Base-by-base conservation (phyloP, 2,888 invertebrate species). In the Loripinus fragilis region DNA sequence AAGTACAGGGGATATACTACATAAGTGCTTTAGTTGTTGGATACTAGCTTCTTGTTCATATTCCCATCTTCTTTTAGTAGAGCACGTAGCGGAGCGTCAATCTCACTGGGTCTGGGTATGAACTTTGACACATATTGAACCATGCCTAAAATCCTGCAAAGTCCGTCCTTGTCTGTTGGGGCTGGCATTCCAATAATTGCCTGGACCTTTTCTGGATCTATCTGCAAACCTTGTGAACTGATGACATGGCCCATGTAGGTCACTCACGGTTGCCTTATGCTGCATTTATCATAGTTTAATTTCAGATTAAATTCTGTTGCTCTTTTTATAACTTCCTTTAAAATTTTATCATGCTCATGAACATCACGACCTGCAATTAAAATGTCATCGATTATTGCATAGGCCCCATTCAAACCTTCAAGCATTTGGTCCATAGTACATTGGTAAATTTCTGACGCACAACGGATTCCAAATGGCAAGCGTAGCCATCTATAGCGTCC, bases 401-500 rank as follows among this genome's bases (percentile, higher is more conserved):
- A 50, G 0, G 81, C 71, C 28, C 85, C 81, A 35, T 52, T 50
- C 38, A 87, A 64, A 0, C 83, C 82, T 65, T 75, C 78, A 20
- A 86, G 45, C 0, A 35, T 75, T n/a, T 76, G 20, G 15, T 84
- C 67, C 17, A 69, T 38, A 2, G 41, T 25, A 12, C 78, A 20
- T 41, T 87, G 81, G 50, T 87, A 87, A 15, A 80, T 64, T 74
- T 87, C 87, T 12, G 82, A 77, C 0, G 80, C 80, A n/a, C 74
- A 74, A 0, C 74, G 67, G 12, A 88, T 81, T 25, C 86, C 80
- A 66, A 86, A 86, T 28, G 84, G 85, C 72, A 86, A 73, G 33
- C 78, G 48, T 0, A 38, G 55, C 83, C 86, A 86, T n/a, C 83
- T 28, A 48, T 83, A 89, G 35, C 85, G 41, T 2, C 83, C 85